phyloP scores from a whole-genome alignment of 2,113 vertebrate genomes.

The Zapus hudsonius region DNA sequence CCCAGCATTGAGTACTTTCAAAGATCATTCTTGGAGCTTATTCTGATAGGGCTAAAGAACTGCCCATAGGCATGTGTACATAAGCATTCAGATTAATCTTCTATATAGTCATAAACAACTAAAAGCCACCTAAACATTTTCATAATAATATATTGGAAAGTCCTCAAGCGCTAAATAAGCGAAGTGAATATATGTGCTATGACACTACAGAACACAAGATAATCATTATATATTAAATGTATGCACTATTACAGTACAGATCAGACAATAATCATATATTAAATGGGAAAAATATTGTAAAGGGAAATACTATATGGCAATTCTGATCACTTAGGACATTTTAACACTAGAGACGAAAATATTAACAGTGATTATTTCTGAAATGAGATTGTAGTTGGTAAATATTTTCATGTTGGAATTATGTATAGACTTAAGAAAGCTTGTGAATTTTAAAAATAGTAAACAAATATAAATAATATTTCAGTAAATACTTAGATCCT shows the following conservation, averaged over 20 bases:
- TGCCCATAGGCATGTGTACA: not conserved
- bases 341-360: slow-evolving; percentile 3
- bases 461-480: slow-evolving; percentile 2
- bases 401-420: not conserved
- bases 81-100: not conserved
- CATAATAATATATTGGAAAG: not conserved
- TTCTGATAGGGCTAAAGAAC: not conserved
- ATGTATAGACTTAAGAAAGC: not conserved
- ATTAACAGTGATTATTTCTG: not conserved
- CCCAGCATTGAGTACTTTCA: no score
- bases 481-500: not conserved
- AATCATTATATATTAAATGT: not conserved
- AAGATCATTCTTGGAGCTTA: not conserved
- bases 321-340: slow-evolving; percentile 9
- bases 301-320: slow-evolving; percentile 6
- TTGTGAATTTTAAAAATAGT: not conserved
- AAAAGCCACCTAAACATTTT: not conserved
- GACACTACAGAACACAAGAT: not conserved
- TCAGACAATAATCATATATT: not conserved
- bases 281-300: not conserved
- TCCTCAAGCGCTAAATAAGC: not conserved
- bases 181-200: not conserved
- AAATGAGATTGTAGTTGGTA: not conserved
- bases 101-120: not conserved
- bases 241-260: not conserved